Conservation (phyloP, 2,888 invertebrate genomes). For the Drosophila antonietae region DNA sequence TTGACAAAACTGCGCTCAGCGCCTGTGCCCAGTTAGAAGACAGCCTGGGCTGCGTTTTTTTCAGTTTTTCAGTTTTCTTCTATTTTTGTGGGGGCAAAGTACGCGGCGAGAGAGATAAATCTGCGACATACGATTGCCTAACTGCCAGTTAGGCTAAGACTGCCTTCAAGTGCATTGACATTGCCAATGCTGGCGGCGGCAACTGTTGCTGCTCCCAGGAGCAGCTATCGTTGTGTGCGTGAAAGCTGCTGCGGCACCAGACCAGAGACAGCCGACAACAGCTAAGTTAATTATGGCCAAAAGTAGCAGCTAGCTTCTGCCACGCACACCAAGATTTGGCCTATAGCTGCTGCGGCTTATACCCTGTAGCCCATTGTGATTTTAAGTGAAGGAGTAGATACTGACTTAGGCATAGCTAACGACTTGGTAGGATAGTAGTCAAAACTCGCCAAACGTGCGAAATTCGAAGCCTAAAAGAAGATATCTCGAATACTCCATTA, state of each 20-base stretch:
- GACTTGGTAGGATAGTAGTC: too few relatives aligned
- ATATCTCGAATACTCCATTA: too few relatives aligned
- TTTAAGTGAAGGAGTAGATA: too few relatives aligned
- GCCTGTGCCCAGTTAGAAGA: conserved; percentile 28
- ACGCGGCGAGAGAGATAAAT: conserved; percentile 62
- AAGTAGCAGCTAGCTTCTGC: conserved; percentile 55
- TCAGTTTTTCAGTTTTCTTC: neutral
- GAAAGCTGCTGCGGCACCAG: conserved; percentile 40
- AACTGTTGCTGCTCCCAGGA: conserved; percentile 38
- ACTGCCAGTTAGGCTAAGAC: conserved; percentile 12
- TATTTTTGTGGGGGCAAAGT: conserved; percentile 66
- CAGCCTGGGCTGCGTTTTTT: conserved; percentile 26
- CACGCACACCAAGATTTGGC: conserved; percentile 23
- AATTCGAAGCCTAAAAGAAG: too few relatives aligned
- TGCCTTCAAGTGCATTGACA: conserved; percentile 65
- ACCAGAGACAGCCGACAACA: conserved; percentile 8
- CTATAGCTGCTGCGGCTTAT: neutral
- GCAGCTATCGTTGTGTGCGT: conserved; percentile 17
- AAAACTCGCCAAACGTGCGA: too few relatives aligned
- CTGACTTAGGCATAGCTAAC: too few relatives aligned
- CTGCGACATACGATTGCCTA: conserved; percentile 46
- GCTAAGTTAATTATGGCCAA: conserved; percentile 68
- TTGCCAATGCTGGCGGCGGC: conserved; percentile 22
- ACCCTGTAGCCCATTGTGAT: neutral
- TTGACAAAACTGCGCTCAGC: conserved; percentile 59